Evolutionary conservation across 2,113 vertebrate genomes (phyloP), one percentile per base, ranked within the genome.

Genomic region (Phycodurus eques): DNA sequence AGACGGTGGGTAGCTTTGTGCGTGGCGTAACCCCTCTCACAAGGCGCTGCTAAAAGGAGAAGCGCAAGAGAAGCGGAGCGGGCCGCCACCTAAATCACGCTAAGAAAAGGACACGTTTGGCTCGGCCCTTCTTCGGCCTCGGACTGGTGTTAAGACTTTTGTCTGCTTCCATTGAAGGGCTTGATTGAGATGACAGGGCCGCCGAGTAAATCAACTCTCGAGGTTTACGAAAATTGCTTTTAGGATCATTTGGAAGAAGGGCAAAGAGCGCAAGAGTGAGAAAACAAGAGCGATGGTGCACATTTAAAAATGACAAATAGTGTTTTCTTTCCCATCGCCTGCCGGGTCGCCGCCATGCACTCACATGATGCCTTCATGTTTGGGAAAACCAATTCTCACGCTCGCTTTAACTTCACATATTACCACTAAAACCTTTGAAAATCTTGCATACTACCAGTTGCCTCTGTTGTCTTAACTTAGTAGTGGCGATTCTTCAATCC

Each of bases 51-150:
- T 85, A 92, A 93, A 94, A 92, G 92, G 94, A 93, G 92, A 93
- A 92, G 90, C 90, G 78, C 71, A 87, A 92, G 92, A 94, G 92
- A 92, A 91, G 88, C 93, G 92, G 93, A 92, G 92, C 91, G 73
- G 86, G 87, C 93, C 93, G 94, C 94, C 94, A 95, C 92, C 95
- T 98, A 99, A 98, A 98, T 98, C 96, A 97, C 89, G 71, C 86
- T 92, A 90, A 95, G 94, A 95, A 96, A 95, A 95, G 93, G 92
- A 94, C 94, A 94, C 92, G 92, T 91, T 95, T 97, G 96, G 95
- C 96, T 94, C 93, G 86, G 78, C 89, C 93, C 93, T 94, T 93
- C 86, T 88, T 94, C 90, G 94, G 91, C 91, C 88, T 86, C 70
- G 85, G 94, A 92, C 92, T 92, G 95, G 92, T 92, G 93, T 95